Conservation (phyloP, 2,113 vertebrate species). For the Bos indicus region DNA sequence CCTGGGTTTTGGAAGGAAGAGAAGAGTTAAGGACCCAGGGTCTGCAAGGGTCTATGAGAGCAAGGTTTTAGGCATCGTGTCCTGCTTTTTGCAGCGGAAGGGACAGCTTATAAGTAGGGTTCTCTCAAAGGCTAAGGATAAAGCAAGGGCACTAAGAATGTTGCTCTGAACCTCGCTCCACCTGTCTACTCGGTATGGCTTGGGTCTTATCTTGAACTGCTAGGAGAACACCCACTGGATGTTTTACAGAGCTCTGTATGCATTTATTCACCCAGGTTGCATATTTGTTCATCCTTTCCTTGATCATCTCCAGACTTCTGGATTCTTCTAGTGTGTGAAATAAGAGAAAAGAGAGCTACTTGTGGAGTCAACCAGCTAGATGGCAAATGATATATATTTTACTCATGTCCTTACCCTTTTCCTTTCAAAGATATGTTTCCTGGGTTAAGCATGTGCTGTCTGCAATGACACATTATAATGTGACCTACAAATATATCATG, state of each 20-base stretch:
- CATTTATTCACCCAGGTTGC: neutral
- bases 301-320: neutral
- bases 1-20: neutral
- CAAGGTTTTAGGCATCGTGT: accelerated
- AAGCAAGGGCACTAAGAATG: neutral
- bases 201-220: neutral
- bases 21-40: neutral
- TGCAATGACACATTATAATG: neutral
- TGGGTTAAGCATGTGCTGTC: neutral
- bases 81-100: neutral
- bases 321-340: neutral
- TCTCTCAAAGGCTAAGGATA: neutral
- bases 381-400: neutral
- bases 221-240: neutral
- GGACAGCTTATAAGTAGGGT: neutral
- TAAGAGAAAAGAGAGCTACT: neutral
- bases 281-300: neutral
- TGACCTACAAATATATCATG: neutral
- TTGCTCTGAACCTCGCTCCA: neutral
- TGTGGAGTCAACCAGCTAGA: neutral
- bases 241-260: neutral
- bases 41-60: accelerated
- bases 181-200: neutral
- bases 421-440: neutral
- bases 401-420: neutral